Base-by-base conservation (phyloP, 2,113 vertebrate genomes). In the Edolisoma coerulescens region DNA sequence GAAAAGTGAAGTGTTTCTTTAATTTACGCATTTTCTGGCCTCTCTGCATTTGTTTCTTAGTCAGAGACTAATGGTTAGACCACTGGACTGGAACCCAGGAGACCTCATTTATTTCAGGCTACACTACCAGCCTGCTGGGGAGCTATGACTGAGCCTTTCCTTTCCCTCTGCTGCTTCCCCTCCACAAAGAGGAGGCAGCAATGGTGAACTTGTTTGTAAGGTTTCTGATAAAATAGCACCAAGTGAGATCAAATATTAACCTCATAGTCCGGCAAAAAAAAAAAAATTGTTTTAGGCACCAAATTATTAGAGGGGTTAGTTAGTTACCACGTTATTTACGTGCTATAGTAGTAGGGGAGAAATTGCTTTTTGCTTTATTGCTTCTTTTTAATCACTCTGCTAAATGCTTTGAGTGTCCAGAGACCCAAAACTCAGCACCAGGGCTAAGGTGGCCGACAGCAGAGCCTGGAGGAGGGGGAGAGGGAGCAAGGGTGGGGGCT, bases 61-160 rank as follows among this genome's bases (percentile, higher is more conserved):
- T 84, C 93, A 96, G 95, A 96, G 87, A 97, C 91, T 89, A 96
- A 92, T 97, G 93, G 93, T 67, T 84, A 85, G 82, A 94, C 89
- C 91, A 90, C 82, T 83, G 94, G 82, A 54, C 89, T 96, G 89
- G 94, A 95, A 95, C 93, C 90, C 91, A 95, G 84, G 94, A 96
- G 95, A 91, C 91, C 94, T 96, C 68, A 93, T 97, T 96, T 97
- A 93, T 94, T 95, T 95, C 87, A 67, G 67, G 70, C 89, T 79
- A 13, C 13, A 35, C 89, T 82, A 56, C 91, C 67, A 91, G 45
- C 84, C 75, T 97, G 93, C 89, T 87, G 78, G 67, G 91, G 82
- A 92, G 87, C 78, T 85, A 82, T 69, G 64, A 28, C 89, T 7
- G 2, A 87, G 78, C 63, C 59, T 69, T 76, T 44, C 12, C 37